Conservation (phyloP, 2,113 vertebrate genomes). For the Cochlearius cochlearius region DNA sequence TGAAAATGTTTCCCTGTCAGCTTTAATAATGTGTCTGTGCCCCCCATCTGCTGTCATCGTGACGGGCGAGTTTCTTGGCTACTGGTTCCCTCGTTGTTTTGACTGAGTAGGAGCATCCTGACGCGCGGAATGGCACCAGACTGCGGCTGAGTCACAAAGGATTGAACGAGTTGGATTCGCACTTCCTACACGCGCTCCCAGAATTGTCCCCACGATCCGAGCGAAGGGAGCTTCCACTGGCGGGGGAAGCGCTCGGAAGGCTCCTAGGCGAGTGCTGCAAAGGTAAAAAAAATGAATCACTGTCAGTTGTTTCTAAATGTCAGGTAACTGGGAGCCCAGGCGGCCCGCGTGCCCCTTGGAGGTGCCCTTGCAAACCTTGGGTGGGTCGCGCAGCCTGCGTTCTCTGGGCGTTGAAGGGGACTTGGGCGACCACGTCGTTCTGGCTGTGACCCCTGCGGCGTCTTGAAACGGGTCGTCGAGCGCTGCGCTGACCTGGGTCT, state of each 20-base stretch:
- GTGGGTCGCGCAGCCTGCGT: neutral
- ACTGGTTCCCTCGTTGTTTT: neutral
- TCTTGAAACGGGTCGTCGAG: neutral
- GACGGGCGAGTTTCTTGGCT: neutral
- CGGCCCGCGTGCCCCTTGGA: rapidly evolving
- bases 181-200: neutral
- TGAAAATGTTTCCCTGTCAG: neutral
- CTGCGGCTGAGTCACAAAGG: neutral
- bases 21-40: neutral
- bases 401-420: neutral
- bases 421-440: neutral
- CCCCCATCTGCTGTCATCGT: neutral
- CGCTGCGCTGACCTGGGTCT: neutral
- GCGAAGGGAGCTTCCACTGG: neutral
- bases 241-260: neutral
- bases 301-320: rapidly evolving
- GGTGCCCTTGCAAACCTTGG: neutral
- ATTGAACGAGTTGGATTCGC: neutral
- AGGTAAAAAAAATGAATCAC: no score
- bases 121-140: rapidly evolving
- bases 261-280: neutral
- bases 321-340: neutral
- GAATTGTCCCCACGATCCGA: neutral
- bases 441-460: neutral
- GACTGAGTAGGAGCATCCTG: constrained; percentile 31